Evolutionary conservation across 1,140 invertebrate species (phyloP), one percentile per base, ranked within the genome.

Genomic region (Drosophila dunni): DNA sequence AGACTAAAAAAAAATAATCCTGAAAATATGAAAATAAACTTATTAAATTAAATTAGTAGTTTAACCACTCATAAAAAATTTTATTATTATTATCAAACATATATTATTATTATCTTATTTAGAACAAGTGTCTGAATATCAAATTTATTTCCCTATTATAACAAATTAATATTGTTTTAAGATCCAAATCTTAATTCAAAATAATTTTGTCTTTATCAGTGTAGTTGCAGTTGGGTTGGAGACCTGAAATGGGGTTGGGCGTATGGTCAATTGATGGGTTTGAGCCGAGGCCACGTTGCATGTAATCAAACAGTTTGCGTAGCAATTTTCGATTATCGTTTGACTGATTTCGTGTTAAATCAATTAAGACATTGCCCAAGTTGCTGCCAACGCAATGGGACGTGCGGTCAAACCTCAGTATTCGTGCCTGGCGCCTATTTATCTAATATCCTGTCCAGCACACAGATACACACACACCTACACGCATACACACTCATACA

Each of bases 331-430:
- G 85, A 90, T 90, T 90, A 90, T 90, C 85, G 85, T 90, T 90
- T 90, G 85, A 90, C 85, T 90, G 85, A 90, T 90, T 90, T 90
- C 85, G 85, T 90, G 85, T 90, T 90, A 90, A 90, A 90, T 90
- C 86, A 90, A 90, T 90, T 90, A 90, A 90, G 85, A 90, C 85
- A 78, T 89, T 88, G 82, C 75, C 83, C 71, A 53, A 62, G 70
- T 63, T 75, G 64, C 54, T 62, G 46, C 68, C 72, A 54, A 75
- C 64, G 81, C 64, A 75, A 66, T 81, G 46, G 68, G 54, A 50
- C 62, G 65, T 73, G 62, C 70, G 66, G 74, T 57, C 63, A 38
- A 29, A 51, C 69, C 53, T 15, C 15, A n/a, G 68, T 24, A 66
- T 88, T 83, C 83, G 83, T 88, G 83, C 77, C 77, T 44, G 68